Evolutionary conservation across 2,797 vertebrate genomes (phyloP), one percentile per base, ranked within the genome.

Genomic region (Onychomys arenicola): DNA sequence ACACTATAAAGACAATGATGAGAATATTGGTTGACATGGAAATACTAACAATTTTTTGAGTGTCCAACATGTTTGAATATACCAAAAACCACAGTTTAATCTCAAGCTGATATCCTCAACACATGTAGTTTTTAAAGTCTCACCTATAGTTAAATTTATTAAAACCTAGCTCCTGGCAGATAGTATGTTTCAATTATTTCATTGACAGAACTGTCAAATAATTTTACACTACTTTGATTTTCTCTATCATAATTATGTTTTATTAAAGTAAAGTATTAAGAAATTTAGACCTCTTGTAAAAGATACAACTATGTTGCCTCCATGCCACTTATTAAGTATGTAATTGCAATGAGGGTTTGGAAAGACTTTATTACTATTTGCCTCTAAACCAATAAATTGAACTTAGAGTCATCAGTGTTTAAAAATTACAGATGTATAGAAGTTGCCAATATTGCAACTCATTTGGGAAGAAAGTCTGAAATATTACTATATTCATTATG

Each of bases 261-360:
- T 55, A 84, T 91, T 91, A 86, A 71, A 29, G 32, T 25, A 94
- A 91, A 61, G 5, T 67, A 83, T 46, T 63, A 84, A 78, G 49
- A 17, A 87, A 76, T 16, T 65, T 91, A 87, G 21, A 23, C 9
- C 46, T 87, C 43, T 73, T 52, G 6, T 37, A 80, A 25, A 46
- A 87, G 27, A 81, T 1, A 76, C 73, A 86, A 85, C 11, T 65
- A n/a, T 14, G 21, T 81, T 23, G 75, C 27, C 29, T 77, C 52
- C 61, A 78, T 55, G 16, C 81, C 55, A 37, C 10, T 7, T 85
- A 83, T 71, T 6, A n/a, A 78, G 7, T 78, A 37, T 73, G 21
- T 55, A 61, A 73, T 73, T 89, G 16, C n/a, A 80, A 29, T 2
- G 40, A 37, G 55, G 32, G 6, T 37, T 57, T 49, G 14, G 13